phyloP scores from a whole-genome alignment of 2,888 invertebrate species.

The Orthosia incerta region DNA sequence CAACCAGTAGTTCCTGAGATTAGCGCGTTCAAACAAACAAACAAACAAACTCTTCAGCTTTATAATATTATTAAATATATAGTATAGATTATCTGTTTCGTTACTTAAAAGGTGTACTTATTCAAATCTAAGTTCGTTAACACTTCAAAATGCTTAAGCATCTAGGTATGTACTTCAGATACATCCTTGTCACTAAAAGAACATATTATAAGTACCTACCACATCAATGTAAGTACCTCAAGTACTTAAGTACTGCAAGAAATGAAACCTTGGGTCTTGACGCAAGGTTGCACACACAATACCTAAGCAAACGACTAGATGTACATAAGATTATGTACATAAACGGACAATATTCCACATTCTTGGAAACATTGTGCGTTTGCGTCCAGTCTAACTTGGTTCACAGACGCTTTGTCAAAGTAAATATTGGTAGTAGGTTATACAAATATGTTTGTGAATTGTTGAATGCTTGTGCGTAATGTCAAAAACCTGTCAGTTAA shows the following conservation, averaged over 20 bases:
- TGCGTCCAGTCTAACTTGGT: background rate
- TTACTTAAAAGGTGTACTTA: too few relatives aligned
- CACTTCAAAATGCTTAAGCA: conserved; percentile 3
- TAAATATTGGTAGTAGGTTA: conserved; percentile 28
- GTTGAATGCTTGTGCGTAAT: background rate
- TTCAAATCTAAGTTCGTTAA: background rate
- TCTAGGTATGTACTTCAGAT: background rate
- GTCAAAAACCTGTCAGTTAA: background rate
- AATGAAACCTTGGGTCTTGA: conserved; percentile 17
- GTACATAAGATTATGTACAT: conserved; percentile 12
- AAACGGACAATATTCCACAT: conserved; percentile 29
- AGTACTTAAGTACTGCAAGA: conserved; percentile 16
- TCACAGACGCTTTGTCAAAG: conserved; percentile 7
- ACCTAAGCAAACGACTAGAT: conserved; percentile 8
- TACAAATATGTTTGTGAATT: background rate
- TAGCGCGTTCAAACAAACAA: too few relatives aligned
- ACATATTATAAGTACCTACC: background rate
- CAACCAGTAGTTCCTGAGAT: too few relatives aligned
- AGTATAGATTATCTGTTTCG: too few relatives aligned
- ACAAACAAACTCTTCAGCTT: too few relatives aligned
- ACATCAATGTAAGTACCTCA: conserved; percentile 2
- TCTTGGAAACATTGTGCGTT: conserved; percentile 37
- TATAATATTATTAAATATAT: too few relatives aligned
- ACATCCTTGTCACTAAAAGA: conserved; percentile 25
- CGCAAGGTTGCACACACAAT: conserved; percentile 28